Percentiles rank a stretch among this genome's conserved stretches.
These are phyloP conservation scores for Hirundichthys speculiger DNA, from an alignment of 2,113 vertebrate genomes.

Conservation along the genomic window DNA sequence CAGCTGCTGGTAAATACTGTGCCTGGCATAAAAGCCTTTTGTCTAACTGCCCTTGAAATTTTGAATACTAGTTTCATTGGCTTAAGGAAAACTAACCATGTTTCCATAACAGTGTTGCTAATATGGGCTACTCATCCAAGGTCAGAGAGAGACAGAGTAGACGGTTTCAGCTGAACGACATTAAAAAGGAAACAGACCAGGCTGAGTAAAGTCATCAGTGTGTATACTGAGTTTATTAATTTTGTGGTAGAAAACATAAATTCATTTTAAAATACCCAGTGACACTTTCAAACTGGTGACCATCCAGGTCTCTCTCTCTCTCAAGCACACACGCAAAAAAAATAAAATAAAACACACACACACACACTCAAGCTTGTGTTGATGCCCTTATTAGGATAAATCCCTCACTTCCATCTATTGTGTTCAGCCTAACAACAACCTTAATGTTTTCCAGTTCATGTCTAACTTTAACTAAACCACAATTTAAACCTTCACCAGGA, in stretches of 20 bases:
- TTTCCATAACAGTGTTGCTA: conserved; percentile 63
- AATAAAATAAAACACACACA: no score
- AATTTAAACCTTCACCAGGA: no score
- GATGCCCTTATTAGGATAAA: background rate
- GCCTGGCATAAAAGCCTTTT: conserved; percentile 18
- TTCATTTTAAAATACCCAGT: background rate
- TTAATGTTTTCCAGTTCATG: background rate
- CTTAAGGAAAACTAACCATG: conserved; percentile 36
- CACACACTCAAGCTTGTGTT: background rate
- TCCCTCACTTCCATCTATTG: no score
- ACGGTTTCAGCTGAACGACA: conserved; percentile 9
- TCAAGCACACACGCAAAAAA: no score
- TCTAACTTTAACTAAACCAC: no score
- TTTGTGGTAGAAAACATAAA: background rate
- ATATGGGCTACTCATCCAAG: conserved; percentile 40
- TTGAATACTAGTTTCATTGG: conserved; percentile 12
- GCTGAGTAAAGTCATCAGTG: background rate
- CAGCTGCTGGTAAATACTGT: conserved; percentile 5
- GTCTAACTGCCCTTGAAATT: conserved; percentile 40
- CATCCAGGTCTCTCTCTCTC: no score
- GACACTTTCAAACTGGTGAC: no score
- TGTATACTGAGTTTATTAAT: background rate
- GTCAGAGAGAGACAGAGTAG: conserved; percentile 23
- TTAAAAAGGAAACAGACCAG: conserved; percentile 10
- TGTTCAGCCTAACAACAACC: no score